Conservation (phyloP, 2,113 vertebrate genomes). For the Meriones unguiculatus region DNA sequence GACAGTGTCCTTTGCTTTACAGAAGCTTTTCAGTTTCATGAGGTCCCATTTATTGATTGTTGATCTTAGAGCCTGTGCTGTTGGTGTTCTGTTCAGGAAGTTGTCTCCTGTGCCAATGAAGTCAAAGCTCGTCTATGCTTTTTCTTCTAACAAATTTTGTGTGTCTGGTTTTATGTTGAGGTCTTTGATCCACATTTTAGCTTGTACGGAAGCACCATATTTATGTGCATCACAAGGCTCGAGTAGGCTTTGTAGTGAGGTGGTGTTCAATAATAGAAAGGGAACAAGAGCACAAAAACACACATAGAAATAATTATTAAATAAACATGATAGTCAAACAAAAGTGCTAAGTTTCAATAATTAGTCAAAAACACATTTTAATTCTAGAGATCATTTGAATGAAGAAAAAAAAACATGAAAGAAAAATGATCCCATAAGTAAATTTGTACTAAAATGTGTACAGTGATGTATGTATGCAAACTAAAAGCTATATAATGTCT, state of each 20-base stretch:
- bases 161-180: no score
- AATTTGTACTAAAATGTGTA: not conserved
- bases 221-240: not conserved
- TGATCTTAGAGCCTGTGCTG: no score
- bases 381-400: not conserved
- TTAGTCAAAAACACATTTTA: not conserved
- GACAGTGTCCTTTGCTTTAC: no score
- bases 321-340: not conserved
- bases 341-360: not conserved
- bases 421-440: not conserved
- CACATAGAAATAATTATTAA: not conserved
- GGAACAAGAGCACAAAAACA: not conserved
- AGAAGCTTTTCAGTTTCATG: no score
- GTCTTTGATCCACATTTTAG: no score
- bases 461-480: not conserved
- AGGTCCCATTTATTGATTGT: no score
- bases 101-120: no score
- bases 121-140: no score
- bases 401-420: not conserved
- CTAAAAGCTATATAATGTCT: not conserved
- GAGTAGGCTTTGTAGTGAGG: not conserved
- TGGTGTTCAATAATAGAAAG: not conserved
- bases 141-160: no score
- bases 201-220: no score
- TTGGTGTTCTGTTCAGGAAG: no score